Base-by-base conservation (phyloP, 1,140 invertebrate species). In the Pteromalus puparum region DNA sequence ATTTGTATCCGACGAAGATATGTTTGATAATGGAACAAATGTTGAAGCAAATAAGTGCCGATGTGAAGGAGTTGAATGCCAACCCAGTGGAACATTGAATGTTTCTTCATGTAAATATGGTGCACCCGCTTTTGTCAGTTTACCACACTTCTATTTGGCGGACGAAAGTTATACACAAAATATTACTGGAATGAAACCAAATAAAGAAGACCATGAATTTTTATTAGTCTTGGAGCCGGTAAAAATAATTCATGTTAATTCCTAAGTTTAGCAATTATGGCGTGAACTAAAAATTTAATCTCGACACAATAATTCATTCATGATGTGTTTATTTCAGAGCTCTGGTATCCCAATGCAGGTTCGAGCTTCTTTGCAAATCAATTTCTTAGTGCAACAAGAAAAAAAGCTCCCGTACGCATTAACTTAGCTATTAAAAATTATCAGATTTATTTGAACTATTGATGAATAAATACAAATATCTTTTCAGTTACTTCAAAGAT, bases 121-220 rank as follows among this genome's bases (percentile, higher is more conserved):
- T 53, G 95, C 97, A 15, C 97, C 97, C 0, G 95, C 96, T 1
- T 97, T 96, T 88, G 93, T 97, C 34, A 97, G 97, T 10, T 95
- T 96, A 83, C 98, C 98, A 0, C 98, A 99, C 91, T 98, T 98
- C 93, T 96, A 97, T 89, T 91, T 96, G 84, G 97, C 95, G 1
- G 97, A 98, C 91, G 91, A 94, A 0, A 94, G 90, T 81, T 96
- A 97, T 77, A 83, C 90, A 13, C 86, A 96, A 18, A 91, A 92
- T 2, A 94, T 98, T 1, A 89, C 91, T 0, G 97, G 97, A 38
- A 92, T 98, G 92, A 87, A 93, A 0, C 97, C 98, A 0, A 91
- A 96, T 61, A 93, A 94, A 79, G 90, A 94, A 0, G 93, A 95
- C 88, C 97, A 98, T 88, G 93, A 95, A 85, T 96, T 97, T 87